Conservation (phyloP, 2,888 invertebrate species). For the Ectropis crepuscularia region DNA sequence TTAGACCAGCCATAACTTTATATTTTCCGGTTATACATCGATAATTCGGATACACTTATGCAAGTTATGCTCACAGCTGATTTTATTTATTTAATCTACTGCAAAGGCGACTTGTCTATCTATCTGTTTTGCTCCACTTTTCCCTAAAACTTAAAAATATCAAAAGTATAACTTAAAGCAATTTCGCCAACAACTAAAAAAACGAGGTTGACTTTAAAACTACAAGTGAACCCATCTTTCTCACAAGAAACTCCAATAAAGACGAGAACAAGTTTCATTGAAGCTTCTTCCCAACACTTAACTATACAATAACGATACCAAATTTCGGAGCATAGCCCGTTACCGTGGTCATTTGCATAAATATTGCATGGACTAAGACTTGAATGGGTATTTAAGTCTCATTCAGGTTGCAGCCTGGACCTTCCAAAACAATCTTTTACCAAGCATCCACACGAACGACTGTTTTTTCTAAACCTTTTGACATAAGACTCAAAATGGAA, state of each 20-base stretch:
- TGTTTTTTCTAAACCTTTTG: not conserved
- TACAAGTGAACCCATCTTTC: constrained; percentile 14
- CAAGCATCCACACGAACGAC: not conserved
- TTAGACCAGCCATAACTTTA: too few relatives aligned
- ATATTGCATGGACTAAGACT: constrained; percentile 60
- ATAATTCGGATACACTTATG: too few relatives aligned
- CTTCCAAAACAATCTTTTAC: constrained; percentile 22
- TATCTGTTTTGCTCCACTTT: not conserved
- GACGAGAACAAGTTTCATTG: constrained; percentile 1
- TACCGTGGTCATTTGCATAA: constrained; percentile 60
- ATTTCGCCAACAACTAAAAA: not conserved
- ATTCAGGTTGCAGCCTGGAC: constrained; percentile 59
- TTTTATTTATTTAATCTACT: too few relatives aligned
- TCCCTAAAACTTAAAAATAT: not conserved
- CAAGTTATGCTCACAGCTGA: too few relatives aligned
- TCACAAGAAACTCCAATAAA: constrained; percentile 27
- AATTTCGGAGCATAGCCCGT: constrained; percentile 46
- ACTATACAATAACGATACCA: constrained; percentile 38
- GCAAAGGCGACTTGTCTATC: too few relatives aligned
- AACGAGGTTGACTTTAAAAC: not conserved
- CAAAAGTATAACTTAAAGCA: not conserved
- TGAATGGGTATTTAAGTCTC: constrained; percentile 69
- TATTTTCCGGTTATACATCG: too few relatives aligned
- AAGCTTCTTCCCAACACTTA: constrained; percentile 25
- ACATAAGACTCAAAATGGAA: constrained; percentile 33